Conservation (phyloP, 2,888 invertebrate genomes). For the Microchrysa polita region DNA sequence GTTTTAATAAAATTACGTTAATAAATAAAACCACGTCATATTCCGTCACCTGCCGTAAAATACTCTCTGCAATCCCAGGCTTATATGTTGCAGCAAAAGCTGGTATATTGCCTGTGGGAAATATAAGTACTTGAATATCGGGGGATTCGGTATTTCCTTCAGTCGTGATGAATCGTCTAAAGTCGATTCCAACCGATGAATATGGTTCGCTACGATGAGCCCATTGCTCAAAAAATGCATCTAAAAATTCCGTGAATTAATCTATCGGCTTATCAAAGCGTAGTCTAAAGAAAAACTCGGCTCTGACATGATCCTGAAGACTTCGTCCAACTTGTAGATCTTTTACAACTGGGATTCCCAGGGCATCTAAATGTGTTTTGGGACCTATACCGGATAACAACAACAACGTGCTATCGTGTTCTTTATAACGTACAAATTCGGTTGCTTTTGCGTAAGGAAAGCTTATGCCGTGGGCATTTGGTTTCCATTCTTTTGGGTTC, state of each 20-base stretch:
- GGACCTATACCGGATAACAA: constrained; percentile 87
- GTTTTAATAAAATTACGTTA: too few relatives aligned
- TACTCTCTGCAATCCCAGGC: not conserved
- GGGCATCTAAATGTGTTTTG: constrained; percentile 71
- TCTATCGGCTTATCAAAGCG: not conserved
- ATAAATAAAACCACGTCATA: too few relatives aligned
- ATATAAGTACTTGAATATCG: constrained; percentile 62
- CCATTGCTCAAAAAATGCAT: constrained; percentile 61
- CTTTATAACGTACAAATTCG: constrained; percentile 67
- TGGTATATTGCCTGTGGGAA: constrained; percentile 45
- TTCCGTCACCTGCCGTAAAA: not conserved
- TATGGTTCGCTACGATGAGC: constrained; percentile 54
- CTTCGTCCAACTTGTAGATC: constrained; percentile 26
- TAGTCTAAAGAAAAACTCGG: constrained; percentile 9
- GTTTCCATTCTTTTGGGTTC: constrained; percentile 75
- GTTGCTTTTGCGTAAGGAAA: constrained; percentile 66
- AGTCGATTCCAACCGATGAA: constrained; percentile 55
- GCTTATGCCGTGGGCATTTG: constrained; percentile 82
- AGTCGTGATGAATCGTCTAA: constrained; percentile 66
- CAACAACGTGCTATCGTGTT: constrained; percentile 71
- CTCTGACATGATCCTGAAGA: constrained; percentile 10
- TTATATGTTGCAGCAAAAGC: constrained; percentile 55
- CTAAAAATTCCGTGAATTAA: constrained; percentile 46
- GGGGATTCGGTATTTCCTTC: constrained; percentile 61
- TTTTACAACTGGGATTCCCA: constrained; percentile 67